Evolutionary conservation across 2,113 vertebrate species (phyloP).

Genomic region (Anoura caudifer): DNA sequence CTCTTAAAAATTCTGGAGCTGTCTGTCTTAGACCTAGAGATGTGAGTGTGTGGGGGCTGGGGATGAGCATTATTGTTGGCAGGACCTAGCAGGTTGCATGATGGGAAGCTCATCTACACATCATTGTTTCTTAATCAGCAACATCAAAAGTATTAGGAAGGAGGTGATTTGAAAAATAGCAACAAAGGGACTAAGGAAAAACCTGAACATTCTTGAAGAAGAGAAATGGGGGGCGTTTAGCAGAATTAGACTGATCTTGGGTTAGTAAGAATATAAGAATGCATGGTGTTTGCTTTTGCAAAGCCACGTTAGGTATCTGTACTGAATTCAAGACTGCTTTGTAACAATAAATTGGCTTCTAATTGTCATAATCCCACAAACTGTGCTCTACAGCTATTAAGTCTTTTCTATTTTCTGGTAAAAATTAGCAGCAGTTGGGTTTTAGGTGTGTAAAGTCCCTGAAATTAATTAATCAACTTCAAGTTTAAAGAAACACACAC

Average conservation of each 20-base stretch:
- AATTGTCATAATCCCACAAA: neutral
- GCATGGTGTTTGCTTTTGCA: neutral
- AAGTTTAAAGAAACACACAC: neutral
- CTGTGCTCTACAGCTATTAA: neutral
- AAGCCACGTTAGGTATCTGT: neutral
- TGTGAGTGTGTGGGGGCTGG: neutral
- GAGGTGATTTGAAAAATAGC: neutral
- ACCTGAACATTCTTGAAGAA: neutral
- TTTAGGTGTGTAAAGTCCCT: neutral
- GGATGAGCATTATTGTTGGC: neutral
- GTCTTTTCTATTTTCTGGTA: neutral
- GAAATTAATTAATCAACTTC: neutral
- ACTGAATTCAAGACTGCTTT: neutral
- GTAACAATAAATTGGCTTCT: neutral
- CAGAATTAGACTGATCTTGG: neutral
- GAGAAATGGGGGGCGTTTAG: neutral
- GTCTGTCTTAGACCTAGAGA: neutral
- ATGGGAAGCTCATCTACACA: neutral
- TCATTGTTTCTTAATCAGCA: neutral
- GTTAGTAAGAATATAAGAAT: neutral
- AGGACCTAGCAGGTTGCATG: neutral
- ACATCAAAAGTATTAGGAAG: neutral
- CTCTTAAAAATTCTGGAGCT: neutral
- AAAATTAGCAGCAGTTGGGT: neutral
- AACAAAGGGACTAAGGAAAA: neutral